A percentile compares a stretch with the other conserved stretches of the same genome.
Conservation (phyloP, 2,113 vertebrate genomes). For the Mustela lutreola region DNA sequence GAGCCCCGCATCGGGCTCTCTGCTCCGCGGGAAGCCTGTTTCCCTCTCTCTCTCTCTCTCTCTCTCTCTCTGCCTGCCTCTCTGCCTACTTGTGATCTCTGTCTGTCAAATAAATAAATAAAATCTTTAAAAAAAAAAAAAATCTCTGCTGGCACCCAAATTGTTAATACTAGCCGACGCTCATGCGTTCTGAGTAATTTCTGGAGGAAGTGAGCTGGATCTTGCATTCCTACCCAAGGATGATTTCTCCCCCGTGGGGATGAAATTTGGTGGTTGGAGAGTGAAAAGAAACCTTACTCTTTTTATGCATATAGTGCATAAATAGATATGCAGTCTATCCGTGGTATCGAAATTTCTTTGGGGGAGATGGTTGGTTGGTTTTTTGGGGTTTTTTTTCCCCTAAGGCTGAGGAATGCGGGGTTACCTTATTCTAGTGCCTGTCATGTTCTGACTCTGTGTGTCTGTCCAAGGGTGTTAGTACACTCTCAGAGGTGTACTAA, state of each 20-base stretch:
- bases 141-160: background rate
- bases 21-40: too few relatives aligned
- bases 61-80: too few relatives aligned
- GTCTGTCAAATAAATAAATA: too few relatives aligned
- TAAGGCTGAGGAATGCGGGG: background rate
- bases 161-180: background rate
- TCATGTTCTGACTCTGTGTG: background rate
- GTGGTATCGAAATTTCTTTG: background rate
- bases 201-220: background rate
- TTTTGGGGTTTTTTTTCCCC: too few relatives aligned
- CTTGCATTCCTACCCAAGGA: background rate
- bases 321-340: background rate
- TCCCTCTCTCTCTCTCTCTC: too few relatives aligned
- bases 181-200: background rate
- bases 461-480: background rate
- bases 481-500: too few relatives aligned
- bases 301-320: background rate
- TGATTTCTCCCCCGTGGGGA: background rate
- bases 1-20: too few relatives aligned
- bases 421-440: rapidly evolving
- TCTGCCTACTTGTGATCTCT: too few relatives aligned
- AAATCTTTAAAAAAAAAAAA: background rate
- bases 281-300: background rate
- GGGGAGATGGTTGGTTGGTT: background rate
- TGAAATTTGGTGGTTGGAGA: background rate